phyloP scores from a whole-genome alignment of 2,797 vertebrate species.

The Notolepis coatsorum region DNA sequence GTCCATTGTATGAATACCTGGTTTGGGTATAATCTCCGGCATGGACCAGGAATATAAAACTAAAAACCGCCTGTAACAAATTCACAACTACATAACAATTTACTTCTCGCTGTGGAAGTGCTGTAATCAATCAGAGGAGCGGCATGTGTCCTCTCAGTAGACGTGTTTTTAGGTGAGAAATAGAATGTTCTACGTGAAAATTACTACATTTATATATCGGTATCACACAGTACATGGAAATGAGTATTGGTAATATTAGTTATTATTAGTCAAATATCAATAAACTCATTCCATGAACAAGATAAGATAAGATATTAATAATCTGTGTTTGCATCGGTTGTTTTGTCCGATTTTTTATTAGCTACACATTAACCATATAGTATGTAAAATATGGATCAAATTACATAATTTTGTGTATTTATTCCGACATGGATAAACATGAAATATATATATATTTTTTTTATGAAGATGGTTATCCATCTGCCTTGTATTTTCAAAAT shows the following conservation, averaged over 20 bases:
- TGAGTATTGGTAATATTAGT: too few species aligned
- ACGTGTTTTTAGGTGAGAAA: background rate
- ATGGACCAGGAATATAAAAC: background rate
- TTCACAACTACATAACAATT: background rate
- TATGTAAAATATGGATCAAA: slow-evolving; percentile 26
- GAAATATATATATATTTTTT: slow-evolving; percentile 20
- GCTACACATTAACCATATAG: slow-evolving; percentile 19
- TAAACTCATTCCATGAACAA: slow-evolving; percentile 4
- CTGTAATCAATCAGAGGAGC: slow-evolving; percentile 19
- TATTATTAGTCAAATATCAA: background rate
- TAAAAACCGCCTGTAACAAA: background rate
- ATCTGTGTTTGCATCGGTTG: slow-evolving; percentile 19
- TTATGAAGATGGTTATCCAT: slow-evolving; percentile 37
- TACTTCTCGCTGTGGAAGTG: background rate
- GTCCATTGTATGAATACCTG: slow-evolving; percentile 48
- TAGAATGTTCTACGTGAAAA: background rate
- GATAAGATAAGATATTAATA: slow-evolving; percentile 25
- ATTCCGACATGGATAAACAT: slow-evolving; percentile 23
- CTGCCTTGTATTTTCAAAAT: slow-evolving; percentile 57
- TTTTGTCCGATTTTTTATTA: slow-evolving; percentile 26
- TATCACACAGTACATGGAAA: background rate
- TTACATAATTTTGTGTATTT: slow-evolving; percentile 32
- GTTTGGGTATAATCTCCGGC: slow-evolving; percentile 30
- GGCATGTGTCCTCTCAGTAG: background rate
- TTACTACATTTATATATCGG: background rate